Percentiles rank a stretch among this genome's conserved stretches.
These are phyloP conservation scores for Propithecus perrieri DNA, from an alignment of 2,797 vertebrate genomes.

Conservation along the genomic window DNA sequence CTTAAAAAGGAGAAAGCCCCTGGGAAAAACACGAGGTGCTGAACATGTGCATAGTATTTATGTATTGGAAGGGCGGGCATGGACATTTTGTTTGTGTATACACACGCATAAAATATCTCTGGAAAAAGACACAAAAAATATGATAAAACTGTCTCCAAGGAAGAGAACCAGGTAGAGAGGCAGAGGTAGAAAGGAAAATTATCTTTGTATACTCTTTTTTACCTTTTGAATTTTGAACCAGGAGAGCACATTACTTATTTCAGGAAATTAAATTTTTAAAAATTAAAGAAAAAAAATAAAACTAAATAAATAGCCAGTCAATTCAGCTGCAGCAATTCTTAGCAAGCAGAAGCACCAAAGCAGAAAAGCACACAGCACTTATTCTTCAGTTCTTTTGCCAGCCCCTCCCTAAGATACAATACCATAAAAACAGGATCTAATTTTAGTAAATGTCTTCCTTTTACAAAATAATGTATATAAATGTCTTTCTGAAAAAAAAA, in stretches of 20 bases:
- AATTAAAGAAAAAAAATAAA: conserved; percentile 22
- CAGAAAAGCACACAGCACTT: background rate
- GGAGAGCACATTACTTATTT: background rate
- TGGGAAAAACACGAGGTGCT: background rate
- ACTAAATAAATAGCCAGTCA: background rate
- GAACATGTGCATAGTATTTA: background rate
- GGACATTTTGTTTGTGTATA: background rate
- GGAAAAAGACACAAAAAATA: background rate
- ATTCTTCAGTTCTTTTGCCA: background rate
- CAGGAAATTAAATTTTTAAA: background rate
- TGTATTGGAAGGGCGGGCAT: background rate
- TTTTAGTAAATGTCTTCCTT: conserved; percentile 9
- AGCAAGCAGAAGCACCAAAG: background rate
- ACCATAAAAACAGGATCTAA: background rate
- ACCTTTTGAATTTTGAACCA: conserved; percentile 33
- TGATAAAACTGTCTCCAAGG: background rate
- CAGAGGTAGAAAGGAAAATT: background rate
- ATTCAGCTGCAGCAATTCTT: background rate
- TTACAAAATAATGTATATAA: background rate
- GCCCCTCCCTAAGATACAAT: background rate
- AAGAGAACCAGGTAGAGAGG: background rate
- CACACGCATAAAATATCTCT: background rate
- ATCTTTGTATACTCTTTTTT: background rate
- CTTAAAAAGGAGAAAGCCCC: background rate
- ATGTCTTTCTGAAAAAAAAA: conserved; percentile 1